These are phyloP conservation scores for Pseudotriccus pelzelni DNA, from an alignment of 2,797 vertebrate species.

Conservation along the genomic window DNA sequence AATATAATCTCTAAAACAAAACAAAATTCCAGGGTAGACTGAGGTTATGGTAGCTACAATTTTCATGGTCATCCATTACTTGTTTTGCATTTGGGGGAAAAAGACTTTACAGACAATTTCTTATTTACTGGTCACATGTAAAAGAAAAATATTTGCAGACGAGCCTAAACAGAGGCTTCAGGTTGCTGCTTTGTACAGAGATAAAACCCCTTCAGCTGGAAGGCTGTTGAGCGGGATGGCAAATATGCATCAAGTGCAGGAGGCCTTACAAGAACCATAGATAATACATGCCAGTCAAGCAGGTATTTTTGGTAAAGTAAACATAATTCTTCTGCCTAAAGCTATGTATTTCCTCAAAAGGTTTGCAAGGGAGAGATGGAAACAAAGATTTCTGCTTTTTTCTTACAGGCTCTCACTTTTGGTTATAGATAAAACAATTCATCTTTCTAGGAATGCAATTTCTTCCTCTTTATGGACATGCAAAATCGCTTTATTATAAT, in stretches of 20 bases:
- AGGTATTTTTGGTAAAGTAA: not conserved
- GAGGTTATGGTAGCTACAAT: not conserved
- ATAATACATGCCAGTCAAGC: not conserved
- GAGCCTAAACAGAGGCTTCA: not conserved
- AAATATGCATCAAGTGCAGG: not conserved
- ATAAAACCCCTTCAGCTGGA: not conserved
- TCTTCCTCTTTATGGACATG: not conserved
- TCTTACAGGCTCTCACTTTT: not conserved
- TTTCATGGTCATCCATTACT: not conserved
- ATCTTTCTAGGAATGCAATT: not conserved
- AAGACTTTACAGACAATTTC: not conserved
- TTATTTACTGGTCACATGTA: not conserved
- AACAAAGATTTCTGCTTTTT: constrained; percentile 9
- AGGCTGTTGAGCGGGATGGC: not conserved
- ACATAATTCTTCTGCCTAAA: not conserved
- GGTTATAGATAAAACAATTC: not conserved
- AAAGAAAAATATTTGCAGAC: not conserved
- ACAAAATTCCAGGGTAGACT: not conserved
- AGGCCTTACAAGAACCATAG: not conserved
- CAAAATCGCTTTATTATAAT: constrained; percentile 14
- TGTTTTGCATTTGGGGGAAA: not conserved
- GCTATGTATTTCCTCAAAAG: not conserved
- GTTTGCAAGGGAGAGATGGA: not conserved
- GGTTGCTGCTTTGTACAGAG: not conserved
- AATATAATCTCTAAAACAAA: not conserved